Evolutionary conservation across 1,140 invertebrate genomes (phyloP).

Genomic region (Anagrus nilaparvatae): DNA sequence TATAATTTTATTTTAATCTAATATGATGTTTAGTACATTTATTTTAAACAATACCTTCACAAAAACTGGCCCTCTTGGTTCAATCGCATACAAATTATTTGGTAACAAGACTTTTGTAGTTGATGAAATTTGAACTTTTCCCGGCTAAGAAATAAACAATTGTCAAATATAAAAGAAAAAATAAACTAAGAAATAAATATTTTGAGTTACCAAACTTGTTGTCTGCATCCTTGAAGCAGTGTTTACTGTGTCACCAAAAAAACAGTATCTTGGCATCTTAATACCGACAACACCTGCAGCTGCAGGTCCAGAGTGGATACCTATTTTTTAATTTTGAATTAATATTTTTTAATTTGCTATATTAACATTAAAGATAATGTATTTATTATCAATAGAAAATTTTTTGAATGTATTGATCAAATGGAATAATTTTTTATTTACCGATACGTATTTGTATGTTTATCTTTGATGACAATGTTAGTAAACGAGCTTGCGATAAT

Average conservation of each 20-base stretch:
- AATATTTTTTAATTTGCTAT: conserved; percentile 2
- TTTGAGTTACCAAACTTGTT: conserved; percentile 48
- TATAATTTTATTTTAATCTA: no score
- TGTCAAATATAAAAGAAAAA: background rate
- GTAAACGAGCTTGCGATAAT: conserved; percentile 45
- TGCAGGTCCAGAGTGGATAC: conserved; percentile 63
- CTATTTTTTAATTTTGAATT: conserved; percentile 25
- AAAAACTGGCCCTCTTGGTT: conserved; percentile 53
- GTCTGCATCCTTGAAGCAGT: conserved; percentile 79
- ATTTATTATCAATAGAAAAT: background rate
- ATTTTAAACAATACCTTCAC: conserved; percentile 61
- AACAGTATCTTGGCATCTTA: conserved; percentile 63
- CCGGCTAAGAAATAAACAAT: conserved; percentile 49
- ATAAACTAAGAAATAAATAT: no score
- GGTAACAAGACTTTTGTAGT: conserved; percentile 53
- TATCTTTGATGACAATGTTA: conserved; percentile 43
- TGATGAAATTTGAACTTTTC: conserved; percentile 64
- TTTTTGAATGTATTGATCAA: background rate
- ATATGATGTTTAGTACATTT: no score
- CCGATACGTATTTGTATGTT: conserved; percentile 54
- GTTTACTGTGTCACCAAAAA: conserved; percentile 81
- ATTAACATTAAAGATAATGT: background rate
- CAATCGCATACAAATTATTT: conserved; percentile 46
- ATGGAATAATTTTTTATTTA: no score
- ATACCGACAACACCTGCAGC: conserved; percentile 70